Evolutionary conservation across 1,140 invertebrate species (phyloP), one percentile per base, ranked within the genome.

Genomic region (Linepithema humile): DNA sequence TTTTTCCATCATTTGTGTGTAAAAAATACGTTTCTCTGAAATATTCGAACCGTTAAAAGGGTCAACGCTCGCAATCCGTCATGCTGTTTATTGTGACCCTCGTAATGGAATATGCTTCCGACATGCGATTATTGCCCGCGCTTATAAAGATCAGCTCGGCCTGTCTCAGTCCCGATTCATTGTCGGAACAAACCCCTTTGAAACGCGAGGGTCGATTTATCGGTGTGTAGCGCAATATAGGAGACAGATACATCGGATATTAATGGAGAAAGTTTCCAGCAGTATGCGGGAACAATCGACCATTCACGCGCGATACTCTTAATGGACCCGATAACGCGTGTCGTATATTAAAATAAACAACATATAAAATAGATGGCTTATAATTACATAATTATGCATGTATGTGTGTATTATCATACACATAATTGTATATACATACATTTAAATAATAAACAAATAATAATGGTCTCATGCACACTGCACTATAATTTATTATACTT

Each of bases 201-300:
- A 65, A 85, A 65, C 70, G 23, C 64, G 64, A 35, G 86, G 23
- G 67, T 83, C 75, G 72, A 85, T 85, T 82, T 88, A 88, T 88
- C 62, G 83, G 57, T 38, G 32, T n/a, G 7, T 78, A 26, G 29
- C 15, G 65, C 53, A 72, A 75, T 59, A 48, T 83, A 62, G 65
- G 83, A 70, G 57, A 55, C 15, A 53, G 15, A 59, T 35, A 43
- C 38, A 53, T 23, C n/a, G 45, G 20, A 57, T 50, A 82, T 82
- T 88, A 82, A 88, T 88, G 70, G 77, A 82, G 80, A 84, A 88
- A 85, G 57, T 88, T 88, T 77, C 45, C 26, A 7, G 17, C 29
- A n/a, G 60, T 69, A 80, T 48, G 60, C 10, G 38, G 23, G 23
- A 83, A 72, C 59, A 72, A 84, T 65, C 12, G 23, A 32, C 38